Evolutionary conservation across 1,140 invertebrate genomes (phyloP).

Genomic region (Aphaenogaster floridana): DNA sequence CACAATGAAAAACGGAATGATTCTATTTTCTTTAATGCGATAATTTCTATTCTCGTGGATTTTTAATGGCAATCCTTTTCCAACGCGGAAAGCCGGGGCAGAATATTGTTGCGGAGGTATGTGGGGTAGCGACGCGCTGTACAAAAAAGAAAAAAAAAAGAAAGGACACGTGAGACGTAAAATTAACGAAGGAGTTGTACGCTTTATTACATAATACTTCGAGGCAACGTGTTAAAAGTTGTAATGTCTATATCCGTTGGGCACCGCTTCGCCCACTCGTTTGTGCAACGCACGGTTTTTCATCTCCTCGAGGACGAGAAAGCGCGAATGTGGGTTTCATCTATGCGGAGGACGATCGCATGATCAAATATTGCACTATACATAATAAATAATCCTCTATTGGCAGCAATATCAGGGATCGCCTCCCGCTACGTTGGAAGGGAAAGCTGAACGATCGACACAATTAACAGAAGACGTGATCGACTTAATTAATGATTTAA

Average conservation of each 20-base stretch:
- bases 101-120: not conserved
- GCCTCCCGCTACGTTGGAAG: constrained; percentile 22
- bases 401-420: constrained; percentile 21
- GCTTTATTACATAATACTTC: constrained; percentile 61
- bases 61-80: not conserved
- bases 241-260: not conserved
- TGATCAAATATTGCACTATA: constrained; percentile 31
- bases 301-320: constrained; percentile 21
- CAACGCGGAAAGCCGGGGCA: not conserved
- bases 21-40: not conserved
- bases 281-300: constrained; percentile 14
- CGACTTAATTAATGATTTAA: constrained; percentile 40
- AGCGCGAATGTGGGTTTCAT: not conserved
- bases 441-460: constrained; percentile 38
- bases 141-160: constrained; percentile 22
- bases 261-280: not conserved
- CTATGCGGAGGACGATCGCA: constrained; percentile 7
- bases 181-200: constrained; percentile 52
- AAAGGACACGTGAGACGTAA: constrained; percentile 32
- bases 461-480: constrained; percentile 31
- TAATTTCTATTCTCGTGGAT: not conserved
- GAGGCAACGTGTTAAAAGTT: constrained; percentile 48
- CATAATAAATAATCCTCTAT: constrained; percentile 33
- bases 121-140: not conserved
- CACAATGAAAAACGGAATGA: not conserved